A percentile compares a stretch with the other conserved stretches of the same genome.
phyloP scores from a whole-genome alignment of 2,888 invertebrate genomes.

The Lithophane ornitopus region DNA sequence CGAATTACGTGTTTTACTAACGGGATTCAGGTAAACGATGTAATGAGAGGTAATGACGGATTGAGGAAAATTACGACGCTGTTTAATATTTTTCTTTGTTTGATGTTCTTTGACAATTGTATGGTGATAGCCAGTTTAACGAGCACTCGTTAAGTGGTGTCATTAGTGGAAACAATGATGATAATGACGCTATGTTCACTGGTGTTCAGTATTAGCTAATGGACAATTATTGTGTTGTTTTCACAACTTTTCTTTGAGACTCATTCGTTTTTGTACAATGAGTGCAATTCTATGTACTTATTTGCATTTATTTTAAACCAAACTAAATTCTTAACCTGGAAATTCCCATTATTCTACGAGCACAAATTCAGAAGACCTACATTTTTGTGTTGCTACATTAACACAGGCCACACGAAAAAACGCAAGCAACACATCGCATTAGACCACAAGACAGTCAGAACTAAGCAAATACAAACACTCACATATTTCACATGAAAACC shows the following conservation, averaged over 20 bases:
- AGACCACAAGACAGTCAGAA: slow-evolving; percentile 33
- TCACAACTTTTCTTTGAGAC: slow-evolving; percentile 45
- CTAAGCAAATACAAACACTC: slow-evolving; percentile 40
- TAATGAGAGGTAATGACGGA: slow-evolving; percentile 52
- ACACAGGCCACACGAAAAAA: slow-evolving; percentile 1
- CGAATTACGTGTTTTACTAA: slow-evolving; percentile 60
- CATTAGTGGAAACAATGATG: slow-evolving; percentile 56
- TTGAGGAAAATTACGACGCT: slow-evolving; percentile 48
- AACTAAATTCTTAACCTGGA: background rate
- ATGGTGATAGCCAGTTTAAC: slow-evolving; percentile 55
- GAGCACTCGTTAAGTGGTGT: slow-evolving; percentile 50
- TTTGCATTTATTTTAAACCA: slow-evolving; percentile 11
- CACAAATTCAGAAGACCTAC: background rate
- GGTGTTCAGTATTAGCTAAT: slow-evolving; percentile 58
- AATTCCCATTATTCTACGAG: background rate
- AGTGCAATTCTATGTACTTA: slow-evolving; percentile 22
- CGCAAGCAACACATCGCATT: slow-evolving; percentile 33
- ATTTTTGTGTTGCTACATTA: background rate
- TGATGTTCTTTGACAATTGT: slow-evolving; percentile 52
- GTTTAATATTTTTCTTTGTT: slow-evolving; percentile 52
- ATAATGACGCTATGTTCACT: slow-evolving; percentile 49
- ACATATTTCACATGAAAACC: slow-evolving; percentile 46
- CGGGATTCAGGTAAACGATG: slow-evolving; percentile 46
- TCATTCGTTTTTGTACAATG: slow-evolving; percentile 40
- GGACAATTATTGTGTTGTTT: slow-evolving; percentile 49